Conservation (phyloP, 2,888 invertebrate genomes). For the Nysson spinosus region DNA sequence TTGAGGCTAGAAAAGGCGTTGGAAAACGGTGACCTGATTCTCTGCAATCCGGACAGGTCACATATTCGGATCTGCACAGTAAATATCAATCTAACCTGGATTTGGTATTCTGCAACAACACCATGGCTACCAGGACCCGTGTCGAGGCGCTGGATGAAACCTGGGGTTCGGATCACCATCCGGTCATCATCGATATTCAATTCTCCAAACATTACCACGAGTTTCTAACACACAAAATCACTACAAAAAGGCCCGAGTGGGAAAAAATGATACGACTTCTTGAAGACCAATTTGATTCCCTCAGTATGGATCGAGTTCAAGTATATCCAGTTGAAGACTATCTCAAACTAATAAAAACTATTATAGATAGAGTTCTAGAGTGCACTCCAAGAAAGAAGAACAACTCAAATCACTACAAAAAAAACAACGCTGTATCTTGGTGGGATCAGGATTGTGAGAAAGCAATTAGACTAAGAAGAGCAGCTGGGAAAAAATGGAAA, state of each 20-base stretch:
- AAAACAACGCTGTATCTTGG: not conserved
- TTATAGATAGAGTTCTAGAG: not conserved
- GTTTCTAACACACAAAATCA: not conserved
- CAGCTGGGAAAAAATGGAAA: not conserved
- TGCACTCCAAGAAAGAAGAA: not conserved
- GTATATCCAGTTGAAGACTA: not conserved
- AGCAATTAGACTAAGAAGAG: not conserved
- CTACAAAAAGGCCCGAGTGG: conserved; percentile 14
- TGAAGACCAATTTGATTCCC: too few relatives aligned
- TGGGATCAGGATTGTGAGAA: not conserved
- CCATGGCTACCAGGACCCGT: not conserved
- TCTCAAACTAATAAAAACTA: not conserved
- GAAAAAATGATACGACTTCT: too few relatives aligned
- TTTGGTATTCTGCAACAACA: not conserved
- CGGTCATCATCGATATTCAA: not conserved
- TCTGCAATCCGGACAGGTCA: not conserved
- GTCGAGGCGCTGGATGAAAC: conserved; percentile 1
- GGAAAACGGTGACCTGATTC: not conserved
- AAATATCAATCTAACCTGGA: conserved; percentile 5
- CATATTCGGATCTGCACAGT: not conserved
- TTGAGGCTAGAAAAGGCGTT: not conserved
- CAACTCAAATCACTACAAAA: not conserved
- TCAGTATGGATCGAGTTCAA: too few relatives aligned
- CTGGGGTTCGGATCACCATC: conserved; percentile 5
- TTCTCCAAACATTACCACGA: not conserved